These are phyloP conservation scores for Maniola hyperantus DNA, from an alignment of 2,888 invertebrate species.

Conservation along the genomic window DNA sequence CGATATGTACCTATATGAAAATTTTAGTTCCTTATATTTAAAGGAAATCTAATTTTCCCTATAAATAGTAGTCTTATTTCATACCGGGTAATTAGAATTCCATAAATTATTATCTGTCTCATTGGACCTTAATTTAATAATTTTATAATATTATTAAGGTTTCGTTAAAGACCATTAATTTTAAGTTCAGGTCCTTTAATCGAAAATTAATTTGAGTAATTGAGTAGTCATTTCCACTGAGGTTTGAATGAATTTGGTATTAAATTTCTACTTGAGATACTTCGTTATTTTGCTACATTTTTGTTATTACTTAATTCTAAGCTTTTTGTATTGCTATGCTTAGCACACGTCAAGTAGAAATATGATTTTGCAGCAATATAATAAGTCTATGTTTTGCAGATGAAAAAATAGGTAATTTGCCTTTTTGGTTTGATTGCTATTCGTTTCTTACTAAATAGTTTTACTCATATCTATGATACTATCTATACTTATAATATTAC, in stretches of 20 bases:
- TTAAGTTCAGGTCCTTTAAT: conserved; percentile 20
- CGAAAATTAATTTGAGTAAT: conserved; percentile 33
- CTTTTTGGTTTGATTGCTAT: too few species aligned
- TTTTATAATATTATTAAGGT: conserved; percentile 4
- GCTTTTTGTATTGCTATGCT: neutral
- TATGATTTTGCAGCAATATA: neutral
- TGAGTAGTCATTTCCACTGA: conserved; percentile 28
- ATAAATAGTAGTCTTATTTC: neutral
- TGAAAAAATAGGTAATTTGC: too few species aligned
- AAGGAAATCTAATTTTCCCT: too few species aligned
- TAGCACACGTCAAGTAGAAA: neutral
- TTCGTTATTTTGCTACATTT: neutral
- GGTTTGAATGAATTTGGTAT: conserved; percentile 20
- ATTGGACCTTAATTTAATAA: neutral
- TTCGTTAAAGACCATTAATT: conserved; percentile 16
- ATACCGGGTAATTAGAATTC: neutral
- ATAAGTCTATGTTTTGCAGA: too few species aligned
- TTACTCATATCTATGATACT: too few species aligned
- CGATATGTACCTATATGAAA: neutral
- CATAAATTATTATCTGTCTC: neutral
- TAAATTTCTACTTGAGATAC: neutral
- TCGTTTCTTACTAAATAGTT: too few species aligned
- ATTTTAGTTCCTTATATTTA: neutral
- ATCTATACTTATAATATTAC: too few species aligned
- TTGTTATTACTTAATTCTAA: neutral